phyloP scores from a whole-genome alignment of 2,797 vertebrate genomes.

The Gymnopithys bicolor region DNA sequence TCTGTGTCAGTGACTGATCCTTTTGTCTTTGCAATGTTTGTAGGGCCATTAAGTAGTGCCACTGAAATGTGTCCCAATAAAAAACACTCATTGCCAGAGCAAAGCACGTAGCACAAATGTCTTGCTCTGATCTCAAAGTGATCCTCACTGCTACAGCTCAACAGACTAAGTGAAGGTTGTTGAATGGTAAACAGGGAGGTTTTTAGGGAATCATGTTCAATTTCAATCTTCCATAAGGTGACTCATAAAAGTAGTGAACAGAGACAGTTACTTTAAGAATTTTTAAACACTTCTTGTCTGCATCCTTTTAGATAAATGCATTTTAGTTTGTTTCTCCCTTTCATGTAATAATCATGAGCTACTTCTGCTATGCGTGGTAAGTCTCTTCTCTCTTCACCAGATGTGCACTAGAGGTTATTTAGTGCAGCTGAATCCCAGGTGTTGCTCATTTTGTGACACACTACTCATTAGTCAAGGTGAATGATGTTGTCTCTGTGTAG shows the following conservation, averaged over 20 bases:
- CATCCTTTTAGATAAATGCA: background rate
- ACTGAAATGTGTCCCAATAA: background rate
- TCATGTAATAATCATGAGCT: background rate
- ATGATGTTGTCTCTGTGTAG: background rate
- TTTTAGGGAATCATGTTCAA: background rate
- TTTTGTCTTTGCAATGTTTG: background rate
- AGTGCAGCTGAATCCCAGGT: background rate
- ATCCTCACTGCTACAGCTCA: background rate
- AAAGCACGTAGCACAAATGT: background rate
- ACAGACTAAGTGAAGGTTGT: background rate
- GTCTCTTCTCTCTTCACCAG: background rate
- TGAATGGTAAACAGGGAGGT: background rate
- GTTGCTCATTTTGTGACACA: background rate
- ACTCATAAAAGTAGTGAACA: background rate
- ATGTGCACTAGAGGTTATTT: background rate
- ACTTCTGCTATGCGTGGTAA: background rate
- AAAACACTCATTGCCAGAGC: fast-evolving
- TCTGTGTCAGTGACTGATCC: background rate
- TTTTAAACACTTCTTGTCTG: background rate
- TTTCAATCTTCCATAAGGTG: background rate
- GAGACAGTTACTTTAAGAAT: background rate
- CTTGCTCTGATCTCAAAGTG: background rate
- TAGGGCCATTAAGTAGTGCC: background rate
- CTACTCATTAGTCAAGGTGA: background rate
- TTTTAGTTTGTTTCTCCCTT: background rate